Evolutionary conservation across 2,113 vertebrate genomes (phyloP), one percentile per base, ranked within the genome.

Genomic region (Oxyura jamaicensis): DNA sequence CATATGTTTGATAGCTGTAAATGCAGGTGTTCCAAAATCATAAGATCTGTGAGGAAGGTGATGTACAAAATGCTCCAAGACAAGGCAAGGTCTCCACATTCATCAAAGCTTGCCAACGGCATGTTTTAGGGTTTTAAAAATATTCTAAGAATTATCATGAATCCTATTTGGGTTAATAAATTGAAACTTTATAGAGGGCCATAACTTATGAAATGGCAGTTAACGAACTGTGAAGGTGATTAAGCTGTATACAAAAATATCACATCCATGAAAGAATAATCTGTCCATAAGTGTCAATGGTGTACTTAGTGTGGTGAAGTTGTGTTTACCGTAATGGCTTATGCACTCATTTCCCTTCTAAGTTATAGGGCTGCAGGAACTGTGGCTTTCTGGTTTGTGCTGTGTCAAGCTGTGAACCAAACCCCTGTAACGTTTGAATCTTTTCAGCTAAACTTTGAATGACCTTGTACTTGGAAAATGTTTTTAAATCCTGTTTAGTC

Each of bases 401-500:
- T 87, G 8, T 50, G 59, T 88, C 50, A 88, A 60, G 52, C 36
- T 50, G n/a, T 60, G 48, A 85, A 80, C 52, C 60, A 75, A 91
- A 42, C 48, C 78, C n/a, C 53, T 72, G 26, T 36, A 93, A 69
- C 36, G 68, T 50, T 23, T 77, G 68, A 81, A 59, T 74, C 25
- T 83, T 90, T 72, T 86, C 33, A 1, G 83, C 33, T 92, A 84
- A 94, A 91, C 91, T 97, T 83, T 93, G 68, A 93, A 90, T 1
- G 76, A 95, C 92, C 86, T 90, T 29, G 31, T 74, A 80, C 88
- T 88, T 93, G 92, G 75, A 96, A 91, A 88, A 83, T 31, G 19
- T 95, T 93, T 94, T 94, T 15, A 90, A 90, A 88, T 90, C 76
- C 83, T 15, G 1, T 88, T 93, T 63, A 81, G 86, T 90, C 63